phyloP scores from a whole-genome alignment of 2,113 vertebrate species.

The Sakesphorus luctuosus region DNA sequence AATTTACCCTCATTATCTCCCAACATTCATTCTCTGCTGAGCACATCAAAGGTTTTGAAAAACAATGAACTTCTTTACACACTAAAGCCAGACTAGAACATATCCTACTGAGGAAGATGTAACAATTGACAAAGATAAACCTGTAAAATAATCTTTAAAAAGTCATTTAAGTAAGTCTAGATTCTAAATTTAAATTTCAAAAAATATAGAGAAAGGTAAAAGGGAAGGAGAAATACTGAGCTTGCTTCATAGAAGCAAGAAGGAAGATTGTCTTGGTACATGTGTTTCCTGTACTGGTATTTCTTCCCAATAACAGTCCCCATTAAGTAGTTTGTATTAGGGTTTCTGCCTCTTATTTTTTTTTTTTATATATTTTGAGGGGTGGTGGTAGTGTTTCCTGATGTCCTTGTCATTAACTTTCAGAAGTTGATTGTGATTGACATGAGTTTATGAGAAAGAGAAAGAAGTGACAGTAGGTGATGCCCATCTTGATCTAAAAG shows the following conservation, averaged over 20 bases:
- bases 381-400: not conserved
- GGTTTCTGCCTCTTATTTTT: too few relatives aligned
- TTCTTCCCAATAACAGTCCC: not conserved
- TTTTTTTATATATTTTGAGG: not conserved
- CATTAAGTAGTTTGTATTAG: not conserved
- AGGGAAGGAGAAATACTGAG: not conserved
- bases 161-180: not conserved
- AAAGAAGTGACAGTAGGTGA: not conserved
- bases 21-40: not conserved
- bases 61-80: not conserved
- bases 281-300: not conserved
- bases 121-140: not conserved
- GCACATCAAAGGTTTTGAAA: not conserved
- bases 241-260: not conserved
- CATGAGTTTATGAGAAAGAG: not conserved
- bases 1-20: not conserved
- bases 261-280: not conserved
- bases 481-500: not conserved
- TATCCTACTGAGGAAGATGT: not conserved
- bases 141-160: not conserved
- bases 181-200: not conserved
- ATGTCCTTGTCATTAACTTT: not conserved
- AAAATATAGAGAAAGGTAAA: not conserved
- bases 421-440: not conserved
- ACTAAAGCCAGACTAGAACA: not conserved